Base-by-base conservation (phyloP, 2,888 invertebrate species). In the Cylloceria caligata region DNA sequence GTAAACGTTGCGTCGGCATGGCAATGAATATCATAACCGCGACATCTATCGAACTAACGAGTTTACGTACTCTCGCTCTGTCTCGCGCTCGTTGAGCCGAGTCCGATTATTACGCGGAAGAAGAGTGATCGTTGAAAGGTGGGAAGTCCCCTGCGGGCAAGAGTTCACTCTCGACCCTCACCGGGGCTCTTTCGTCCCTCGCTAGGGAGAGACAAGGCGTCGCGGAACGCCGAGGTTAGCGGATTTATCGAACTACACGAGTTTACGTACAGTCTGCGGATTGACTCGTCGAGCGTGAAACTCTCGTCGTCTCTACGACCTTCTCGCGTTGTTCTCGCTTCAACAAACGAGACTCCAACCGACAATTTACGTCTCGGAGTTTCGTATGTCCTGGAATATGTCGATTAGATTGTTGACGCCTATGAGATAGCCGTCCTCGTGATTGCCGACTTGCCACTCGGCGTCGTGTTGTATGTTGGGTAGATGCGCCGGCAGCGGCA, bases 351-450 rank as follows among this genome's bases (percentile, higher is more conserved):
- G 49, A 52, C 1, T 19, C 21, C 3, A 36, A 67, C 47, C 7
- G 13, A 47, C 13, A 42, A 47, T 42, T 86, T 81, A 84, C 64
- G 86, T 82, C 68, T 86, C 86, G 21, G 88, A 86, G 39, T 89
- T 88, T 67, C 86, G 92, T 87, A 96, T 94, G 45, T 95, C 95
- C 90, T 95, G 94, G 88, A 98, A 97, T 86, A 98, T 96, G 85
- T 96, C 95, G 88, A 98, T 97, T 85, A 99, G 94, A 93, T 98
- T 98, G 90, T 97, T 96, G 68, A 99, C 94, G 81, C 99, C 99
- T 85, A 97, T 97, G 86, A 98, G 94, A 93, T 98, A 99, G 83
- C 99, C 99, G 91, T 99, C 99, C 94, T 99, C 99, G 91, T 98
- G 98, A 93, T 98, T 99, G 52, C 98, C 98, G 81, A 98, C 98